Evolutionary conservation across 1,140 invertebrate genomes (phyloP).

Genomic region (Hycleus cichorii): DNA sequence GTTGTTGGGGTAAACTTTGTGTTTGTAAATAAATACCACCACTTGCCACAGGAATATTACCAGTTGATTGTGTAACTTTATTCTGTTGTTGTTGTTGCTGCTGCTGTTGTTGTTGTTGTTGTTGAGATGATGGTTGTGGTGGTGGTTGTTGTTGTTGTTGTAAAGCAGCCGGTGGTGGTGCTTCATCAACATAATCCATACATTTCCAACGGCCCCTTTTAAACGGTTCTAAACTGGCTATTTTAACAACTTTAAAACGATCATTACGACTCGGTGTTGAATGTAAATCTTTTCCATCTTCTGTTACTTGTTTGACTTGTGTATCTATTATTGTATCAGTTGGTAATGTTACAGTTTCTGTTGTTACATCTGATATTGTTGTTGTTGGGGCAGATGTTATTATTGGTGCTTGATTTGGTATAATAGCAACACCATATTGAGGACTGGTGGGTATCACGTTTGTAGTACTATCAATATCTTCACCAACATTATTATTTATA

Average conservation of each 20-base stretch:
- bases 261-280: conserved; percentile 56
- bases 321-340: conserved; percentile 19
- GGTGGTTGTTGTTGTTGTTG: not conserved
- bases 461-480: conserved; percentile 12
- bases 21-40: conserved; percentile 35
- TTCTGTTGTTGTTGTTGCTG: conserved; percentile 2
- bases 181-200: conserved; percentile 85
- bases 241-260: conserved; percentile 95
- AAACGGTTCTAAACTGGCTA: conserved; percentile 92
- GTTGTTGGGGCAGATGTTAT: conserved; percentile 17
- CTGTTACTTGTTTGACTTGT: conserved; percentile 13
- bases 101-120: not conserved
- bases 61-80: conserved; percentile 26
- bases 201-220: conserved; percentile 91
- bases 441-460: conserved; percentile 41
- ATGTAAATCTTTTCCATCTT: conserved; percentile 35
- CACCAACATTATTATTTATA: not conserved
- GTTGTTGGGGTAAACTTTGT: conserved; percentile 38
- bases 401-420: conserved; percentile 24
- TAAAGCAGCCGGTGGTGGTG: conserved; percentile 24
- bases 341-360: conserved; percentile 22
- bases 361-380: conserved; percentile 17
- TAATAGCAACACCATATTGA: conserved; percentile 41
- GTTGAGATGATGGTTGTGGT: not conserved
- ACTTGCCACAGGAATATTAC: conserved; percentile 19